phyloP scores from a whole-genome alignment of 2,113 vertebrate species.

The Nibea albiflora region DNA sequence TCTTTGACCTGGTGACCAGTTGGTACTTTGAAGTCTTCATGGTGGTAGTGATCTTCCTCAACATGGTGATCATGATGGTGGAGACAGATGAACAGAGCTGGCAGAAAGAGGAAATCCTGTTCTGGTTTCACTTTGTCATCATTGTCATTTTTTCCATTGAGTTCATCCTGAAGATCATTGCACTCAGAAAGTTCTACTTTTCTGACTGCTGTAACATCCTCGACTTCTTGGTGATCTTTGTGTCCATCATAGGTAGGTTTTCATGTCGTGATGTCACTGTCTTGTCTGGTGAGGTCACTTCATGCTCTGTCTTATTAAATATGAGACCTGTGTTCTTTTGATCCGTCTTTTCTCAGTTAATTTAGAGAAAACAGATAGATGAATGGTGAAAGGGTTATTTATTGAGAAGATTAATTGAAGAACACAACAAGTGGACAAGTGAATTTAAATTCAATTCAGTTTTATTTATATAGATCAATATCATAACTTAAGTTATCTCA shows the following conservation, averaged over 20 bases:
- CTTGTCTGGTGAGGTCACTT: no score
- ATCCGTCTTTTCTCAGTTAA: no score
- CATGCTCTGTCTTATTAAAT: no score
- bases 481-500: no score
- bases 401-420: no score
- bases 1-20: slow-evolving; percentile 90
- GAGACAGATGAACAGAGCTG: slow-evolving; percentile 87
- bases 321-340: no score
- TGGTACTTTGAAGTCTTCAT: slow-evolving; percentile 90
- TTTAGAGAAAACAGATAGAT: no score
- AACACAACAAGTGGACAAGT: no score
- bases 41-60: slow-evolving; percentile 92
- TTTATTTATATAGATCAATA: no score
- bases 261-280: neutral
- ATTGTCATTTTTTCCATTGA: slow-evolving; percentile 90
- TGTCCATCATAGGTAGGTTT: slow-evolving; percentile 84
- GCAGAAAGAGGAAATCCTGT: slow-evolving; percentile 81
- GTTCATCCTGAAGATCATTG: slow-evolving; percentile 90
- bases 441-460: no score
- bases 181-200: slow-evolving; percentile 89
- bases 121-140: slow-evolving; percentile 85
- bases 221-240: slow-evolving; percentile 91
- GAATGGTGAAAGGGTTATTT: no score
- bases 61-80: slow-evolving; percentile 93
- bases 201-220: slow-evolving; percentile 90